phyloP scores from a whole-genome alignment of 2,113 vertebrate genomes.

The Patagioenas fasciata region DNA sequence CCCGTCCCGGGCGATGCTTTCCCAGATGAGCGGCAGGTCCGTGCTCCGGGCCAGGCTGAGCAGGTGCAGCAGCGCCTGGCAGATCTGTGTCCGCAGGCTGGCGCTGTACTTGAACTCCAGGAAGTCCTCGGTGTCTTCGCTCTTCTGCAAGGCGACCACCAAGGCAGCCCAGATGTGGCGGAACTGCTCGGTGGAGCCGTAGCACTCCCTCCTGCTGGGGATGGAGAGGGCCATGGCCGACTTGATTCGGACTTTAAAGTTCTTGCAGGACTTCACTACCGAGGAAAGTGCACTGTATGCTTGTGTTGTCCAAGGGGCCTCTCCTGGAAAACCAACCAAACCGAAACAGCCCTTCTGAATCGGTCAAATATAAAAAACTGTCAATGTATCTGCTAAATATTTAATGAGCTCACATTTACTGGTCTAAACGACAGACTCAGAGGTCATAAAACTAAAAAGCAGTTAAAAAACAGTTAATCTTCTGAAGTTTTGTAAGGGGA shows the following conservation, averaged over 20 bases:
- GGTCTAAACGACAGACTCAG: neutral
- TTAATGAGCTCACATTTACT: neutral
- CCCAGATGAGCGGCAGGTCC: conserved; percentile 79
- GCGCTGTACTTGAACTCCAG: conserved; percentile 94
- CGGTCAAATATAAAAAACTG: neutral
- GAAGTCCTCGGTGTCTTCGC: conserved; percentile 90
- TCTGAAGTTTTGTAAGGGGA: neutral
- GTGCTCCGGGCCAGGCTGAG: conserved; percentile 75
- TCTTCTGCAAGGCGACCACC: conserved; percentile 86
- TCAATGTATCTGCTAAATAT: neutral
- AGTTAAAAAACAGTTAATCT: neutral
- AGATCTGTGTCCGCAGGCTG: conserved; percentile 88
- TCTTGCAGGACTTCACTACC: conserved; percentile 92
- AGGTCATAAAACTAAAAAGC: neutral
- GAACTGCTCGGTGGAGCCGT: conserved; percentile 82
- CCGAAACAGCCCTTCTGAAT: neutral
- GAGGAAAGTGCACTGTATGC: conserved; percentile 86
- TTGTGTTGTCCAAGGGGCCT: conserved; percentile 83
- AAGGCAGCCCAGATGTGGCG: conserved; percentile 84
- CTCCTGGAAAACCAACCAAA: conserved; percentile 71
- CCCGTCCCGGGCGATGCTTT: conserved; percentile 64
- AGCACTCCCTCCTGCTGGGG: conserved; percentile 78
- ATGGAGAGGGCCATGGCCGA: conserved; percentile 89
- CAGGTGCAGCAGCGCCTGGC: conserved; percentile 87
- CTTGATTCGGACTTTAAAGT: conserved; percentile 97